Evolutionary conservation across 2,797 vertebrate genomes (phyloP), one percentile per base, ranked within the genome.

Genomic region (Ciconia nigra): DNA sequence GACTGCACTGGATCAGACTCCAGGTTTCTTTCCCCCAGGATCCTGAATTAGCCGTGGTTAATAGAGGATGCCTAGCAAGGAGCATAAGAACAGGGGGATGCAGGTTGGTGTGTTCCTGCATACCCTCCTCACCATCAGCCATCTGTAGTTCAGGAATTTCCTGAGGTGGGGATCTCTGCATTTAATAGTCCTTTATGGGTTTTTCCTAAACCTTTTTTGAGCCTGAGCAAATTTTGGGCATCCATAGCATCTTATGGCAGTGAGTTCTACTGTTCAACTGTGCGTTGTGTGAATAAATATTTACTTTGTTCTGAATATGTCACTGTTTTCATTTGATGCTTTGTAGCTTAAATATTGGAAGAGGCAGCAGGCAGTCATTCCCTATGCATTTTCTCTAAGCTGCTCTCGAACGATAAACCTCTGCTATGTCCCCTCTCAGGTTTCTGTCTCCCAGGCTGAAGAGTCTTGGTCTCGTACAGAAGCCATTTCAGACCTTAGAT

Each of bases 231-330:
- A 77, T 80, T 24, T 59, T 19, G 62, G 59, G 52, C 49, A 82
- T 65, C 13, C 49, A 67, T 65, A 90, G 65, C 55, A 63, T 55
- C 76, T 88, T 83, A 62, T 21, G 77, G 47, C 63, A 62, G 24
- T 7, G 35, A 49, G 41, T 80, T 87, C 15, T 12, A 44, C 44
- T 55, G 37, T 73, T 94, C 46, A 86, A 4, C 77, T 67, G 22
- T 57, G 35, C n/a, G 17, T 54, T 74, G 78, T n/a, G 17, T 77
- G 65, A 93, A 90, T 62, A 88, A 95, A 78, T 76, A 93, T 46
- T 88, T 87, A 79, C 58, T 81, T 96, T 81, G 89, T 54, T 83
- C 92, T 61, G 80, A 92, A 78, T 95, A 73, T 89, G 86, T 89
- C 92, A 55, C 28, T 46, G 69, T 77, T 96, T 95, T 71, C 49